Evolutionary conservation across 2,113 vertebrate species (phyloP).

Genomic region (Riparia riparia): DNA sequence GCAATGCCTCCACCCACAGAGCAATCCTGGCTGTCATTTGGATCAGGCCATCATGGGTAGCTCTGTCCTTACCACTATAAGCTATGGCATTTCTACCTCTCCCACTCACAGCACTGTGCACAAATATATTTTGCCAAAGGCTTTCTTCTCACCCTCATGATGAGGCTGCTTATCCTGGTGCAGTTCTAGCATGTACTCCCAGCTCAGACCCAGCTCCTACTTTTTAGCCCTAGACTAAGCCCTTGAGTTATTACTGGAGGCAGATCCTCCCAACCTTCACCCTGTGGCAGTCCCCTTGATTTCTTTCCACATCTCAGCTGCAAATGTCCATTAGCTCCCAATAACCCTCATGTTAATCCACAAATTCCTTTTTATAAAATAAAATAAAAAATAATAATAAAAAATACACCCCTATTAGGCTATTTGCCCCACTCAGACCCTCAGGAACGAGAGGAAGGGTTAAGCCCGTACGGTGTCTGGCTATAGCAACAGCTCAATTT

Average conservation of each 20-base stretch:
- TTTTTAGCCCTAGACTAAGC: too few relatives aligned
- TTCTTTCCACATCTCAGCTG: neutral
- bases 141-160: too few relatives aligned
- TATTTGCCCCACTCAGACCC: neutral
- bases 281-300: too few relatives aligned
- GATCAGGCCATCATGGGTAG: neutral
- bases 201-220: neutral
- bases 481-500: neutral
- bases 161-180: accelerated
- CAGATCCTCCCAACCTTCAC: neutral
- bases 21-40: neutral
- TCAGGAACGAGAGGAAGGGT: accelerated
- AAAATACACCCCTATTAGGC: accelerated
- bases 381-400: neutral
- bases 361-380: neutral
- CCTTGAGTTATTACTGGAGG: too few relatives aligned
- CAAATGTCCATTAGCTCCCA: neutral
- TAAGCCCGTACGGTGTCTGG: accelerated
- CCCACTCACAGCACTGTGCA: neutral
- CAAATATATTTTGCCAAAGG: accelerated
- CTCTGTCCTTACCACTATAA: neutral
- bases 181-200: neutral
- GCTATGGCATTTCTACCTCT: neutral
- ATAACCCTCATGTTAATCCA: neutral
- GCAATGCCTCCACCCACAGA: accelerated